phyloP scores from a whole-genome alignment of 2,888 invertebrate species.

The Penaeus monodon region DNA sequence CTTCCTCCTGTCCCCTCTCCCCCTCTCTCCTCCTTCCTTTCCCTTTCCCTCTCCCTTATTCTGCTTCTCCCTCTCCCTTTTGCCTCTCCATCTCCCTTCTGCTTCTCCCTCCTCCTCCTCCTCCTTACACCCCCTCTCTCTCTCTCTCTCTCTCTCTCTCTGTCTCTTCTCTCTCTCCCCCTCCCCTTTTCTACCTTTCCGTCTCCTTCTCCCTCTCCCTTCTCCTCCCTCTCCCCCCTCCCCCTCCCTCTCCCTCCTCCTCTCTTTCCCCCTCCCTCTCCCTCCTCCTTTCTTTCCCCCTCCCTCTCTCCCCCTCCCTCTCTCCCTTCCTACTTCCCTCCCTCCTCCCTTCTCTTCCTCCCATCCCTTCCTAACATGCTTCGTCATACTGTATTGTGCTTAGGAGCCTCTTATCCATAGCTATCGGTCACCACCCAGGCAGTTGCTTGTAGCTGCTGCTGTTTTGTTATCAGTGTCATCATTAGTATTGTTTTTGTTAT shows the following conservation, averaged over 20 bases:
- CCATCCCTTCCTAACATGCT: not conserved
- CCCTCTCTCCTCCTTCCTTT: not conserved
- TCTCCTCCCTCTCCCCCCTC: too few species aligned
- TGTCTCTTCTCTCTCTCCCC: not conserved
- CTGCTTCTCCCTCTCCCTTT: not conserved
- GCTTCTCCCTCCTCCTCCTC: not conserved
- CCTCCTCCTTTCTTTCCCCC: not conserved
- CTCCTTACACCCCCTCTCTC: not conserved
- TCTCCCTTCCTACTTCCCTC: not conserved
- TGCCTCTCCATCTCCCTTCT: not conserved
- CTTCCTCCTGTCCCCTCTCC: not conserved
- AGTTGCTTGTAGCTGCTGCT: too few species aligned
- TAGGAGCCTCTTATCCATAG: too few species aligned
- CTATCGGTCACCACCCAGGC: too few species aligned
- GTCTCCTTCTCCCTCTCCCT: too few species aligned
- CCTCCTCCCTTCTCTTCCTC: not conserved
- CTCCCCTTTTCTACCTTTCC: not conserved
- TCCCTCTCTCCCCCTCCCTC: too few species aligned
- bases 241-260: not conserved
- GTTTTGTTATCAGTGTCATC: too few species aligned
- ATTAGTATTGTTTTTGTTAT: too few species aligned
- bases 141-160: not conserved
- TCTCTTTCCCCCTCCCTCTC: not conserved
- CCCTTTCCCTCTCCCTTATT: not conserved
- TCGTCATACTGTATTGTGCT: too few species aligned